Conservation (phyloP, 2,113 vertebrate genomes). For the pig (Sus scrofa) region DNA sequence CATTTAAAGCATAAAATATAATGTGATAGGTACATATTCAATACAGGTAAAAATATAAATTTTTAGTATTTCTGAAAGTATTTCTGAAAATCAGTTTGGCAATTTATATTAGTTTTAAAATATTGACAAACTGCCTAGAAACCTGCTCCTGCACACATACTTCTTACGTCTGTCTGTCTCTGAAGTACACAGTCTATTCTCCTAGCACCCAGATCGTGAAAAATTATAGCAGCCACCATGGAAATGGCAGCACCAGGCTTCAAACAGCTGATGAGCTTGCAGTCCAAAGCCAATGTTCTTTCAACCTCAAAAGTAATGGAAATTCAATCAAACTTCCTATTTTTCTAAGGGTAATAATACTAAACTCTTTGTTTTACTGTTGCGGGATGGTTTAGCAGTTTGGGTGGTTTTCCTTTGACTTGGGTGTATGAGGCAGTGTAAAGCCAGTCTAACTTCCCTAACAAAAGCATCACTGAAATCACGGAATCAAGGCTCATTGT, state of each 20-base stretch:
- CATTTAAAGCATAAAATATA: not conserved
- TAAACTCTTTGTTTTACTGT: not conserved
- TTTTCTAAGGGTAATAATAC: not conserved
- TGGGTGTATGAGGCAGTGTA: too few relatives aligned
- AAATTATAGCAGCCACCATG: not conserved
- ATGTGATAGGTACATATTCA: not conserved
- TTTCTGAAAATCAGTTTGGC: not conserved
- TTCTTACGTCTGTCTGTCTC: not conserved
- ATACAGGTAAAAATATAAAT: not conserved
- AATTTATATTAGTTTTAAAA: not conserved
- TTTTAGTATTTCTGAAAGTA: too few relatives aligned
- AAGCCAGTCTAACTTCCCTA: not conserved
- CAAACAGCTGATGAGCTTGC: not conserved
- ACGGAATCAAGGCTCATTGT: fast-evolving
- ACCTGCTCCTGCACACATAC: too few relatives aligned
- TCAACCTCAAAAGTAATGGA: not conserved
- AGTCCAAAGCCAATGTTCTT: not conserved
- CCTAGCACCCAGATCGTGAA: not conserved
- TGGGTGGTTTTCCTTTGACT: not conserved
- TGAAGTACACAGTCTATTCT: fast-evolving
- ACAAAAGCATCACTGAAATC: not conserved
- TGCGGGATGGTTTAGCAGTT: not conserved
- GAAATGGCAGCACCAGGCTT: not conserved
- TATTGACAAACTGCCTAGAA: not conserved
- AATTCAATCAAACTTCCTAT: not conserved